A percentile compares a stretch with the other conserved stretches of the same genome.
Conservation (phyloP, 2,888 invertebrate species). For the Ecdyonurus torrentis region DNA sequence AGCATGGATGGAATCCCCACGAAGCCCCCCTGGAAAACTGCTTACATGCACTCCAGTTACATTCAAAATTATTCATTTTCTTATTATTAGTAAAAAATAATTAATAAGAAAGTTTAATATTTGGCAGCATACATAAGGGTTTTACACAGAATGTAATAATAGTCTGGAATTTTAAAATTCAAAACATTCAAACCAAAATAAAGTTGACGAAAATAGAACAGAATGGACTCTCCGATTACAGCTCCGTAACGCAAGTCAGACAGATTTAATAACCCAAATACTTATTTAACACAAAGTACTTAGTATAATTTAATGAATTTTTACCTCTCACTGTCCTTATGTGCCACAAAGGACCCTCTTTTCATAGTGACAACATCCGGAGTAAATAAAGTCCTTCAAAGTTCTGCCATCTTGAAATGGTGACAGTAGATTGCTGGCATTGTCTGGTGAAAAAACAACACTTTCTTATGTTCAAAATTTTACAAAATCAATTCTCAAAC, state of each 20-base stretch:
- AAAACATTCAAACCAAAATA: background rate
- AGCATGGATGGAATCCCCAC: background rate
- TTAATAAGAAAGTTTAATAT: background rate
- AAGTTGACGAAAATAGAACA: background rate
- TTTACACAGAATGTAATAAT: background rate
- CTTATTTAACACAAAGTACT: too few relatives aligned
- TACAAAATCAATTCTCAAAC: background rate
- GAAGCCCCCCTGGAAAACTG: background rate
- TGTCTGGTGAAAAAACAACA: constrained; percentile 11
- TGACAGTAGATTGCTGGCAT: constrained; percentile 13
- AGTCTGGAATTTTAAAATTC: background rate
- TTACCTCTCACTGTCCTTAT: constrained; percentile 46
- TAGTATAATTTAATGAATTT: too few relatives aligned
- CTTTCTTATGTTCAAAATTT: background rate
- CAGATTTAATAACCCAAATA: too few relatives aligned
- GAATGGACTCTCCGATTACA: background rate
- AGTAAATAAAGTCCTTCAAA: constrained; percentile 50
- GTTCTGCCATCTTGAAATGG: constrained; percentile 51
- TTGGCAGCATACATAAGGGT: background rate
- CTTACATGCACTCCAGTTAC: background rate
- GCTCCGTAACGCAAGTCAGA: too few relatives aligned
- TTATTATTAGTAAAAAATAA: background rate
- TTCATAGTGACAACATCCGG: constrained; percentile 46
- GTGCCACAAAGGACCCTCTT: constrained; percentile 44
- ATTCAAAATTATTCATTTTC: background rate